A percentile compares a stretch with the other conserved stretches of the same genome.
These are phyloP conservation scores for Invenusta paracnida DNA, from an alignment of 2,888 invertebrate species.

Conservation along the genomic window DNA sequence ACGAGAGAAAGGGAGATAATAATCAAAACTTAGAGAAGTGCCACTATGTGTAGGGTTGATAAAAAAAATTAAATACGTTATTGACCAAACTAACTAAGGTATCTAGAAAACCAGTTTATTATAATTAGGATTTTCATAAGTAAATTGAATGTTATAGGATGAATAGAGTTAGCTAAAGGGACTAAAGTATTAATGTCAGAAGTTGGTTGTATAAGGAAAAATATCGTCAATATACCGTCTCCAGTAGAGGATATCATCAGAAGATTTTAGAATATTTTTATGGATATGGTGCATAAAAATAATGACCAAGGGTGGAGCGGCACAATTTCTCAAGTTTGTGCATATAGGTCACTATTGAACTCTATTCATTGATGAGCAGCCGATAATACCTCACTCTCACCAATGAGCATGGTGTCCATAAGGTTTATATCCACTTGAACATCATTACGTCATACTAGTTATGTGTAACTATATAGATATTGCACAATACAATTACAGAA, in stretches of 20 bases:
- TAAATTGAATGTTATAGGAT: conserved; percentile 29
- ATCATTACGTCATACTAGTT: too few relatives aligned
- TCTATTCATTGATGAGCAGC: too few relatives aligned
- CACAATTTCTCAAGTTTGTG: not conserved
- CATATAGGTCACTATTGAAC: too few relatives aligned
- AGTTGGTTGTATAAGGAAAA: not conserved
- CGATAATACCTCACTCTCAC: too few relatives aligned
- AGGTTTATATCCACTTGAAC: too few relatives aligned
- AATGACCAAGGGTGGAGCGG: not conserved
- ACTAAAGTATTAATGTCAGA: not conserved
- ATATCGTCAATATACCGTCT: conserved; percentile 13
- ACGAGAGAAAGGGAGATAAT: not conserved
- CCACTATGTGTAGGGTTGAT: not conserved
- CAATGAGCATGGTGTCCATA: too few relatives aligned
- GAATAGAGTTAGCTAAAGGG: conserved; percentile 1
- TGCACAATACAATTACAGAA: too few relatives aligned
- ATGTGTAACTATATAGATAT: too few relatives aligned
- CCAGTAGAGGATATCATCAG: not conserved
- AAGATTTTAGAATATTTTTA: not conserved
- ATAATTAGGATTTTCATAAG: conserved; percentile 7
- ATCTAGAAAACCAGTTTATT: not conserved
- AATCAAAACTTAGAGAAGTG: not conserved
- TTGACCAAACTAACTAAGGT: conserved; percentile 1
- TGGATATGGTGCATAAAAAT: not conserved
- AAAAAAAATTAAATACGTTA: conserved; percentile 11